Evolutionary conservation across 2,113 vertebrate species (phyloP), one percentile per base, ranked within the genome.

Genomic region (Amazona vittata): DNA sequence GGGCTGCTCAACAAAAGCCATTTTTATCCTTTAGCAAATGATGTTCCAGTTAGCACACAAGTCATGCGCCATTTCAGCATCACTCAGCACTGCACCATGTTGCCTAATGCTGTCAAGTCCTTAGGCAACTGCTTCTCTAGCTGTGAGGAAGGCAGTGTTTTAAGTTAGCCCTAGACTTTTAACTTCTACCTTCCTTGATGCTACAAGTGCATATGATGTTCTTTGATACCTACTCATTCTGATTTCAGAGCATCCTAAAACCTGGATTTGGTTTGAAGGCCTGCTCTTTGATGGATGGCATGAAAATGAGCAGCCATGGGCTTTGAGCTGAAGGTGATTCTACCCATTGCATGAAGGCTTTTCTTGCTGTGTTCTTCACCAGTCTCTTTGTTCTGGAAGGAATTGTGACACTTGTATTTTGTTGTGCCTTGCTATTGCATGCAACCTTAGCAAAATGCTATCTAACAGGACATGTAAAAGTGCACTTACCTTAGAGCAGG

Each of bases 401-500:
- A 86, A 57, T 28, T 37, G 67, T 29, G 50, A 52, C 50, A 3
- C 35, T 59, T 53, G n/a, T 65, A 11, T 75, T 44, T 47, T 4
- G 2, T 75, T 35, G 67, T 1, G 3, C 44, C 21, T 83, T 47
- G 8, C 26, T 59, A 28, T 13, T 43, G 11, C 24, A 1, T 20
- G 9, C 1, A 4, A 29, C 33, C 18, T 35, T 55, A 57, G 62
- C 31, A 22, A 60, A 55, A 50, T 39, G 55, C 60, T 2, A 0
- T n/a, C 57, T 37, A 47, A 22, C 29, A 53, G 55, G 33, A 29
- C 8, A 4, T 4, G 12, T 22, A 33, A 33, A 25, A 0, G 0
- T 37, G 21, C 8, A 4, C 25, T 81, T 55, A 46, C 8, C 47
- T 64, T 52, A 20, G 24, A 85, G 64, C 26, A 46, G 31, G 5